A percentile compares a stretch with the other conserved stretches of the same genome.
phyloP scores from a whole-genome alignment of 2,113 vertebrate species.

The Arvicanthis niloticus region DNA sequence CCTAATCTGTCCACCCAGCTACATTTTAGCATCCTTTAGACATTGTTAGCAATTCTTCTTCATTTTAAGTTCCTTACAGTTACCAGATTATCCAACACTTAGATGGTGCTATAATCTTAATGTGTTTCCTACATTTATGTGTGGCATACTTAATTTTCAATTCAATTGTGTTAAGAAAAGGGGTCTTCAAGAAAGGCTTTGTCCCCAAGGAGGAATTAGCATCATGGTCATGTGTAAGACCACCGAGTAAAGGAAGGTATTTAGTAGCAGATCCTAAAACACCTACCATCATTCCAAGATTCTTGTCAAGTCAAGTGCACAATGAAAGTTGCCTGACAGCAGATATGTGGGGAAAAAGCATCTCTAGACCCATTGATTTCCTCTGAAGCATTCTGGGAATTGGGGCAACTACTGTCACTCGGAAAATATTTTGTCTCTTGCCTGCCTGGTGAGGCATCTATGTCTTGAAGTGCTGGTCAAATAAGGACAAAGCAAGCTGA shows the following conservation, averaged over 20 bases:
- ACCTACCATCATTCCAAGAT: background rate
- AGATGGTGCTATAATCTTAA: background rate
- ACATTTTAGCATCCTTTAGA: background rate
- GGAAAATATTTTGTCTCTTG: background rate
- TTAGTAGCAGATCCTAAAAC: background rate
- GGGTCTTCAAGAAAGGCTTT: background rate
- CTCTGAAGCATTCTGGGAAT: background rate
- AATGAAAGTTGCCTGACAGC: background rate
- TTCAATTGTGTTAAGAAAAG: background rate
- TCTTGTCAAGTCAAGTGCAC: background rate
- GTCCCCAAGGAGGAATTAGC: too few relatives aligned
- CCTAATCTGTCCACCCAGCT: background rate
- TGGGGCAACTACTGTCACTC: background rate
- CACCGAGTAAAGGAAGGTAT: background rate
- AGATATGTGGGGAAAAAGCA: background rate
- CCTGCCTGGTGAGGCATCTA: too few relatives aligned
- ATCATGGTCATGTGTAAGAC: background rate
- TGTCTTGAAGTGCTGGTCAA: background rate
- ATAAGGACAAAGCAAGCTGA: background rate
- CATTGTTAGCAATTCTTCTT: background rate
- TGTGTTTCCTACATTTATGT: background rate
- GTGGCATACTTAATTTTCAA: background rate
- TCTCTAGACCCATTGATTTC: background rate
- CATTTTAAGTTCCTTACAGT: background rate
- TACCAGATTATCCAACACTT: background rate